Evolutionary conservation across 2,888 invertebrate genomes (phyloP).

Genomic region (Ditylenchus weischeri): DNA sequence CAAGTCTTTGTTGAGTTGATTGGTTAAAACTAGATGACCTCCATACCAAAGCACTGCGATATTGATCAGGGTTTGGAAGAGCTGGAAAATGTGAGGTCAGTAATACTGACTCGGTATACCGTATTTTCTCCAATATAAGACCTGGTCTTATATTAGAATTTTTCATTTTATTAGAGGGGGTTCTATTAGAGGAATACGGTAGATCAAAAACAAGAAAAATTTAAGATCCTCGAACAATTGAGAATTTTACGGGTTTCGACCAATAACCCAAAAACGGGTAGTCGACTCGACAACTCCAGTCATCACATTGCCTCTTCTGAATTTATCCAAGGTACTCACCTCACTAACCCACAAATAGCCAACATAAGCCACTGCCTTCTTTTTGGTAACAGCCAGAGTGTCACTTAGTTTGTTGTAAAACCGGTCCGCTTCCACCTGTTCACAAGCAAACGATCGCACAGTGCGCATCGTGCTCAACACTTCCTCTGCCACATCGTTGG

Average conservation of each 20-base stretch:
- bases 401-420: slow-evolving; percentile 50
- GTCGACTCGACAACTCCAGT: no score
- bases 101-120: no score
- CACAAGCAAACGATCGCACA: slow-evolving; percentile 61
- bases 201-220: no score
- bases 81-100: slow-evolving; percentile 32
- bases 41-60: slow-evolving; percentile 61
- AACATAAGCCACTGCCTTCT: slow-evolving; percentile 55
- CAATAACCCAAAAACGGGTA: no score
- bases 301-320: no score
- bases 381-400: slow-evolving; percentile 49
- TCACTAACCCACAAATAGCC: slow-evolving; percentile 56
- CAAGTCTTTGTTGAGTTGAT: slow-evolving; percentile 56
- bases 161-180: no score
- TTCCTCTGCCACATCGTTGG: slow-evolving; percentile 62
- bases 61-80: slow-evolving; percentile 56
- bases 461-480: slow-evolving; percentile 60
- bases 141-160: no score
- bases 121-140: no score
- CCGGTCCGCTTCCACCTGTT: slow-evolving; percentile 56
- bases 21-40: slow-evolving; percentile 60
- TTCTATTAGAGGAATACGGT: no score
- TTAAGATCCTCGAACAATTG: no score
- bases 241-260: neutral
- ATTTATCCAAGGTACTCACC: slow-evolving; percentile 21